Base-by-base conservation (phyloP, 2,888 invertebrate species). In the Lissocephala sabroskyi region DNA sequence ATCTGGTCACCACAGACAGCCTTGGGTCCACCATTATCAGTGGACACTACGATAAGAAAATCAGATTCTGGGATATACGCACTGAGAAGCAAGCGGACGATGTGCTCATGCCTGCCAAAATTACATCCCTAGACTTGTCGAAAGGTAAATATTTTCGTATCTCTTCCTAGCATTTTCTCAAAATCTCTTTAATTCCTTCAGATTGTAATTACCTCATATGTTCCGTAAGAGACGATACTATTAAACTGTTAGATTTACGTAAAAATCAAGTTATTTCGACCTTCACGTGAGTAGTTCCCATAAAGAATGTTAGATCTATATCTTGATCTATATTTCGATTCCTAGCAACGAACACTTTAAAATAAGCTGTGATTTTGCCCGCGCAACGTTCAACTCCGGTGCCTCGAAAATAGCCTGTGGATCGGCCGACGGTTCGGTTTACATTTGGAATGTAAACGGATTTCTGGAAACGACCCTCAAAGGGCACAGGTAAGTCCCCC, bases 31-130 rank as follows among this genome's bases (percentile, higher is more conserved):
- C 94, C 45, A 94, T 98, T 70, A 95, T 98, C 76, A 97, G 97
- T 77, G 98, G 98, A 17, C 99, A 99, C 86, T 98, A 95, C 85
- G 99, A 99, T 87, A 97, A 97, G 85, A 92, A 92, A 79, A 93
- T 99, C 70, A 89, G 98, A 44, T 95, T 99, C 85, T 99, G 98
- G 98, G 99, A 99, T 85, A 92, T 93, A 56, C 89, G 98, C 73
- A 90, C 92, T 11, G 96, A 97, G 75, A 90, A 91, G 76, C 91
- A 91, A 63, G 90, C 91, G 55, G 95, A 94, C 81, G 95, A 96
- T 85, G 93, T 97, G 59, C 85, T 91, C 61, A 88, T 98, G 56
- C 94, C 95, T 82, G 97, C 96, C 51, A 95, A 95, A 87, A 93
- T 98, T 61, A 98, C 98, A 30, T 98, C 98, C 37, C 87, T 98